Percentiles rank a stretch among this genome's conserved stretches.
phyloP scores from a whole-genome alignment of 2,888 invertebrate species.

The Electrophaes corylata region DNA sequence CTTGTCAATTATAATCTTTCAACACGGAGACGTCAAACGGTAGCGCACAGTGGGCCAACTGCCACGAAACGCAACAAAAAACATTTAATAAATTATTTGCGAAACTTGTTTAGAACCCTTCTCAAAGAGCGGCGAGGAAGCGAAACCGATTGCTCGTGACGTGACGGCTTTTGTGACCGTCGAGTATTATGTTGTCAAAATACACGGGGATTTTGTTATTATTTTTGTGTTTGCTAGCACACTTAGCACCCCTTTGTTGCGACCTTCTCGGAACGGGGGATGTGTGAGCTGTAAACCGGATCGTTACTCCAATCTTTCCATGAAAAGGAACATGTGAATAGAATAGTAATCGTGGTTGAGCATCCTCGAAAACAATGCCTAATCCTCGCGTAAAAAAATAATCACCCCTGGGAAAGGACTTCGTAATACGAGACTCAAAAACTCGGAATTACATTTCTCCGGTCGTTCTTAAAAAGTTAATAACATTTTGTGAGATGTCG shows the following conservation, averaged over 20 bases:
- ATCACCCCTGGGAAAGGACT: conserved; percentile 45
- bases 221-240: conserved; percentile 83
- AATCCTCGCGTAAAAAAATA: conserved; percentile 49
- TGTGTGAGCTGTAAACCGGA: conserved; percentile 68
- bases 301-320: conserved; percentile 70
- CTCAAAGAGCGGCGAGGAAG: conserved; percentile 77
- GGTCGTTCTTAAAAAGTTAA: conserved; percentile 69
- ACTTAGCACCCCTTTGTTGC: conserved; percentile 81
- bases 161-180: conserved; percentile 79
- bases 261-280: conserved; percentile 74
- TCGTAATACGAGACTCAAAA: conserved; percentile 47
- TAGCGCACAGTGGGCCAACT: conserved; percentile 70
- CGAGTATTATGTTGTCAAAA: conserved; percentile 84
- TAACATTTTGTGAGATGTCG: conserved; percentile 74
- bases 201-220: conserved; percentile 83
- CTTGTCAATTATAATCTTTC: conserved; percentile 83
- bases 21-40: conserved; percentile 77
- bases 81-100: conserved; percentile 81
- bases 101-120: conserved; percentile 78
- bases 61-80: conserved; percentile 59
- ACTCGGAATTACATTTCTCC: conserved; percentile 53
- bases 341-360: conserved; percentile 69
- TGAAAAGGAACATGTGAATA: conserved; percentile 73
- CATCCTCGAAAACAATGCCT: conserved; percentile 59
- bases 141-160: conserved; percentile 82